Evolutionary conservation across 1,140 invertebrate genomes (phyloP).

Genomic region (Drosophila erecta): DNA sequence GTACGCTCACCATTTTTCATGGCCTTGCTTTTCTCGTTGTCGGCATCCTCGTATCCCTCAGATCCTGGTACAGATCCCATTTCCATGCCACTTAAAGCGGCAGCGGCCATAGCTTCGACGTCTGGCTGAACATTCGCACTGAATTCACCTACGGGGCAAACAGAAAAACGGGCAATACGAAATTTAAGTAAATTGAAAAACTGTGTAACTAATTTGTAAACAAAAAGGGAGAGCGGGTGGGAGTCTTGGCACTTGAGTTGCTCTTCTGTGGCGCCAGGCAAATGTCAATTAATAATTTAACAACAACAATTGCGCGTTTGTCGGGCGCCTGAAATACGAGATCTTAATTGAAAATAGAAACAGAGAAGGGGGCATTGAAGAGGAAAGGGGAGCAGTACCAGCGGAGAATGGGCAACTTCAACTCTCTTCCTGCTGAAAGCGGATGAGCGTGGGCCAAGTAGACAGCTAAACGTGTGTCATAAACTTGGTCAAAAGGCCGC

Average conservation of each 20-base stretch:
- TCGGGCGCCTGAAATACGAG: slow-evolving; percentile 66
- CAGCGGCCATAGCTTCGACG: slow-evolving; percentile 43
- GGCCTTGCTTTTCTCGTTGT: slow-evolving; percentile 19
- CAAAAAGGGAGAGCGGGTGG: slow-evolving; percentile 2
- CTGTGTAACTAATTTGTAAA: slow-evolving; percentile 55
- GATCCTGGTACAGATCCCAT: slow-evolving; percentile 28
- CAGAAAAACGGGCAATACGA: slow-evolving; percentile 21
- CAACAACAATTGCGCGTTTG: slow-evolving; percentile 60
- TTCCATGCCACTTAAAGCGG: slow-evolving; percentile 46
- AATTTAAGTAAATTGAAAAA: slow-evolving; percentile 61
- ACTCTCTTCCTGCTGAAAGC: slow-evolving; percentile 29
- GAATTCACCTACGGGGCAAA: slow-evolving; percentile 60
- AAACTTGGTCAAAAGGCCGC: slow-evolving; percentile 62
- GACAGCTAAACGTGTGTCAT: slow-evolving; percentile 56
- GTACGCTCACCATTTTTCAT: slow-evolving; percentile 47
- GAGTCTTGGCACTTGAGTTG: slow-evolving; percentile 44
- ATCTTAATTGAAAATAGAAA: slow-evolving; percentile 58
- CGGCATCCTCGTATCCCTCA: slow-evolving; percentile 13
- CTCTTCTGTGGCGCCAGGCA: slow-evolving; percentile 54
- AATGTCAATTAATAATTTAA: slow-evolving; percentile 65
- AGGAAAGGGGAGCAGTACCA: background rate
- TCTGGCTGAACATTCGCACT: slow-evolving; percentile 38
- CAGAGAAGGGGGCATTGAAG: slow-evolving; percentile 1
- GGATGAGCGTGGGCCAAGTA: slow-evolving; percentile 52
- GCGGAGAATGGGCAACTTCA: background rate